Conservation (phyloP, 2,113 vertebrate genomes). For the Oncorhynchus mykiss region DNA sequence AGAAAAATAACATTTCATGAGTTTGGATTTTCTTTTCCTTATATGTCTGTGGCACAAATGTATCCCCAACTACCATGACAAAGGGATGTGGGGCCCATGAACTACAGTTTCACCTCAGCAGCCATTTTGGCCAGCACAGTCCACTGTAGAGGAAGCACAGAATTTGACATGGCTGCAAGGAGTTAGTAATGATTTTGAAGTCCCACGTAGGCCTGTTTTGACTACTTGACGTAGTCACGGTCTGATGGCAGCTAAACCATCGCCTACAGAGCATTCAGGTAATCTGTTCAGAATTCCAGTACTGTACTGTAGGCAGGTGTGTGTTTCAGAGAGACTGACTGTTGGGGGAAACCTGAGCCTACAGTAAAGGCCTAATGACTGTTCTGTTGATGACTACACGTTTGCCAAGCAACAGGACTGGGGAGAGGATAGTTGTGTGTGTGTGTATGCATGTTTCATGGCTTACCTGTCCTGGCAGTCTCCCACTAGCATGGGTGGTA, state of each 20-base stretch:
- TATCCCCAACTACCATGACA: neutral
- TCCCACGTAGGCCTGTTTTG: neutral
- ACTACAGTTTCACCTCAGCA: too few relatives aligned
- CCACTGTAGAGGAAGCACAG: too few relatives aligned
- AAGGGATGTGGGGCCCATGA: too few relatives aligned
- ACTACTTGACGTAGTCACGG: neutral
- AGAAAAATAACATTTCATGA: neutral
- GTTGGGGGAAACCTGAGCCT: neutral
- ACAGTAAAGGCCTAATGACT: neutral
- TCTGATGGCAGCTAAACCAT: neutral
- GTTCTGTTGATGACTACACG: neutral
- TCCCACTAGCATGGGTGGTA: slow-evolving; percentile 90
- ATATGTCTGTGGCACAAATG: too few relatives aligned
- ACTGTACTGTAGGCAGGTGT: neutral
- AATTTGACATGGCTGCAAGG: too few relatives aligned
- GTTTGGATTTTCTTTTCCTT: too few relatives aligned
- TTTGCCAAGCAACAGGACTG: neutral
- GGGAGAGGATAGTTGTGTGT: slow-evolving; percentile 41
- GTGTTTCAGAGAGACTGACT: neutral
- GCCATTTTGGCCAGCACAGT: too few relatives aligned
- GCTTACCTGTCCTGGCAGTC: slow-evolving; percentile 91
- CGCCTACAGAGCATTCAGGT: too few relatives aligned
- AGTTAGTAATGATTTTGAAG: too few relatives aligned
- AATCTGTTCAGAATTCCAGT: neutral
- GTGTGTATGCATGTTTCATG: slow-evolving; percentile 35